Base-by-base conservation (phyloP, 2,888 invertebrate species). In the Perithous albicinctus region DNA sequence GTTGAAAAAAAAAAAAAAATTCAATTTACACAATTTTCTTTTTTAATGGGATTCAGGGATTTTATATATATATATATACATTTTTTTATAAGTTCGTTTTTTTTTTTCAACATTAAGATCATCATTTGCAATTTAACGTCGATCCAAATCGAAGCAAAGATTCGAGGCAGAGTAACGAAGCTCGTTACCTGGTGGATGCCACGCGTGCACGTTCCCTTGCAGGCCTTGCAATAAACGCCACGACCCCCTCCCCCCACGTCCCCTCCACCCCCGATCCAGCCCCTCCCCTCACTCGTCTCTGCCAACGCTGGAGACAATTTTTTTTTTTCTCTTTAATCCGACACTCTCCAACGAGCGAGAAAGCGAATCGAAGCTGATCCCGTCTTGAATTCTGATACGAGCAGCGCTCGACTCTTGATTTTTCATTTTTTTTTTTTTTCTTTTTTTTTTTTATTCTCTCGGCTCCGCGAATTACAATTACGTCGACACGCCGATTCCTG, bases 361-460 rank as follows among this genome's bases (percentile, higher is more conserved):
- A 38, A 38, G 73, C 46, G 69, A 73, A 81, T 77, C 77, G 72
- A 77, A 81, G 77, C 61, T 64, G 74, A 78, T 74, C 69, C 63
- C 78, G 69, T 78, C 69, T 76, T 70, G 76, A 79, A 82, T 84
- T 78, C 73, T 64, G 43, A 78, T 67, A 66, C 70, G 10, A n/a
- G 38, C 61, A 64, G 72, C 46, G 26, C 67, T 43, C 59, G 72
- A 72, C 56, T 73, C 73, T 70, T 66, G 23, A 46, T 69, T 63
- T 78, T 29, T 59, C 41, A 64, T 41, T 48, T 54, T 61, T 10
- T 56, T 15, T 54, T 54, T 43, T 18, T 74, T 12, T 38, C 23
- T n/a, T n/a, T n/a, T n/a, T n/a, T n/a, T n/a, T n/a, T n/a, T n/a
- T n/a, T n/a, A n/a, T n/a, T n/a, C n/a, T 23, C 18, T 12, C 48